Evolutionary conservation across 1,140 invertebrate genomes (phyloP), one percentile per base, ranked within the genome.

Genomic region (Apis cerana): DNA sequence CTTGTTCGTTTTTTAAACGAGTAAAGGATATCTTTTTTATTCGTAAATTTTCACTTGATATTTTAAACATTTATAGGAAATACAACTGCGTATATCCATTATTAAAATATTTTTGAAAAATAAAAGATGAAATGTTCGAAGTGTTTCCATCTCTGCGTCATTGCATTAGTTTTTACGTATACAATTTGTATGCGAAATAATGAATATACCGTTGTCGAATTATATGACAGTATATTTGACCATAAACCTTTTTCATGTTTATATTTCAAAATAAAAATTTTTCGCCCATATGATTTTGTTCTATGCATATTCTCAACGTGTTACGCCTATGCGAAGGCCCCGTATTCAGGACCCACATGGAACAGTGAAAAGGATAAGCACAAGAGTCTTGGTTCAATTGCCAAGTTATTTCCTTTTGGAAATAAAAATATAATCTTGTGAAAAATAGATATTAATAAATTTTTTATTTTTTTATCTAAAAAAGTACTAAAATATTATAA

Each of bases 321-420:
- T 54, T 76, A 82, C 80, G 74, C 80, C 80, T 69, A 76, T 82
- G 80, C 52, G 12, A 19, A 68, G 48, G 74, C 64, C 80, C 76
- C 19, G 11, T 67, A 68, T 50, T 68, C 80, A 76, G 74, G 80
- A 61, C 74, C 80, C 80, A 75, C 70, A 69, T 76, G 27, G 80
- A 76, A 68, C 80, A 69, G 64, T 82, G 64, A 82, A 82, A 82
- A 82, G 80, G 64, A 82, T 82, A 82, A 76, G 80, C 64, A 59
- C 8, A 76, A 61, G 62, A 48, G 74, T 82, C 80, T 82, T 58
- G 64, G 71, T 17, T 33, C 23, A 33, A 21, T 62, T 10, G 52
- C 23, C n/a, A 71, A 17, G 54, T 54, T 80, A n/a, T n/a, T n/a
- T n/a, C n/a, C n/a, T n/a, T n/a, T n/a, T n/a, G n/a, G n/a, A n/a